These are phyloP conservation scores for Dascillus cervinus DNA, from an alignment of 2,888 invertebrate species.

Conservation along the genomic window DNA sequence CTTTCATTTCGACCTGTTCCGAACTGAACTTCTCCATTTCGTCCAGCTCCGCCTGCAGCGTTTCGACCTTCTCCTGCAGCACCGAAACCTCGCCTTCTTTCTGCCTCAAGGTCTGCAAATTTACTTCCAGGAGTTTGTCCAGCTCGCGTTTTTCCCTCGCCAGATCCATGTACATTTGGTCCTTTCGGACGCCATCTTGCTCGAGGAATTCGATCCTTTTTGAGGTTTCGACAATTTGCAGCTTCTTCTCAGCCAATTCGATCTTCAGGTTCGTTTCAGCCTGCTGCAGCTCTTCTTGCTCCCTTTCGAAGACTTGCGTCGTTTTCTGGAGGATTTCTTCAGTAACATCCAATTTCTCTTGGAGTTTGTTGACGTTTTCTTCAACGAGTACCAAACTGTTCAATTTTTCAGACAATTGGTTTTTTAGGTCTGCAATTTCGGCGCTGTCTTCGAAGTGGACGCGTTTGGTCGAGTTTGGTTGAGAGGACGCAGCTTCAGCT, in stretches of 20 bases:
- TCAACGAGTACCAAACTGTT: constrained; percentile 43
- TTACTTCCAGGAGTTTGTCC: constrained; percentile 44
- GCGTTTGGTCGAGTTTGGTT: constrained; percentile 35
- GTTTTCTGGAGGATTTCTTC: constrained; percentile 49
- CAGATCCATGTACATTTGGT: constrained; percentile 51
- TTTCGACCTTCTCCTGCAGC: too few species aligned
- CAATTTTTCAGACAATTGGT: constrained; percentile 52
- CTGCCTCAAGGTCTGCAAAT: too few species aligned
- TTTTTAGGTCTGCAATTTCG: constrained; percentile 50
- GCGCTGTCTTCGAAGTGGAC: constrained; percentile 53
- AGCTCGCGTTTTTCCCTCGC: constrained; percentile 52
- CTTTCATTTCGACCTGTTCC: too few species aligned
- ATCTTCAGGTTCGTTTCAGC: constrained; percentile 45
- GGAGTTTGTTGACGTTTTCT: constrained; percentile 50
- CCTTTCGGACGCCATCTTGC: constrained; percentile 50
- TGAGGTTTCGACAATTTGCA: constrained; percentile 47
- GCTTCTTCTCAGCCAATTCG: constrained; percentile 51
- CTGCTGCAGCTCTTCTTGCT: constrained; percentile 48
- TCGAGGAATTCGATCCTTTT: constrained; percentile 48
- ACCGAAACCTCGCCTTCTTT: too few species aligned
- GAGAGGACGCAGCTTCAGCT: constrained; percentile 16
- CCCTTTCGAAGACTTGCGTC: constrained; percentile 41
- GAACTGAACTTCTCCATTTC: constrained; percentile 23
- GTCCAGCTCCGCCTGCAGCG: constrained; percentile 41
- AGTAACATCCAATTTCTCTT: constrained; percentile 47